phyloP scores from a whole-genome alignment of 2,797 vertebrate species.

The Scyliorhinus canicula region DNA sequence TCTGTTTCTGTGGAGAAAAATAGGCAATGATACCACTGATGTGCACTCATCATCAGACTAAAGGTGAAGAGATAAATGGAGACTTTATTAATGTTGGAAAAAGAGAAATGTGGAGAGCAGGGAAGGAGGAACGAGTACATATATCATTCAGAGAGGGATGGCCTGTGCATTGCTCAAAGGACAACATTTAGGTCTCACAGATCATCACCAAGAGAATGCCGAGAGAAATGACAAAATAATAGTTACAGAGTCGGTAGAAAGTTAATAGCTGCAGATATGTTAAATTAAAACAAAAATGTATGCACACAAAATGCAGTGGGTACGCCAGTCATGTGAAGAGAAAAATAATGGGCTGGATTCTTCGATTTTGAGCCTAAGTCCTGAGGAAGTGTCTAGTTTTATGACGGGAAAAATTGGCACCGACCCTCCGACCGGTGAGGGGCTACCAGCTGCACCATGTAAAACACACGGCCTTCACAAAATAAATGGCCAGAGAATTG shows the following conservation, averaged over 20 bases:
- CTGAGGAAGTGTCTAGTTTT: too few species aligned
- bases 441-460: too few species aligned
- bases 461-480: too few species aligned
- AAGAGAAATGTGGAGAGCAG: background rate
- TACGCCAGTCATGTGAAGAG: too few species aligned
- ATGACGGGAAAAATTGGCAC: too few species aligned
- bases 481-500: too few species aligned
- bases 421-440: too few species aligned
- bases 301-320: too few species aligned
- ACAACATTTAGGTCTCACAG: background rate
- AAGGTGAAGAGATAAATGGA: background rate
- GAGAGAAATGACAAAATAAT: background rate
- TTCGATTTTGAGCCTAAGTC: too few species aligned
- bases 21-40: background rate
- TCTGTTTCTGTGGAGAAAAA: background rate
- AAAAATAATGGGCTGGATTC: too few species aligned
- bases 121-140: background rate
- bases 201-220: background rate
- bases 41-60: background rate
- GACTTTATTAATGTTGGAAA: background rate
- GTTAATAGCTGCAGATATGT: background rate
- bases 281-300: too few species aligned
- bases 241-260: background rate
- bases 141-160: background rate
- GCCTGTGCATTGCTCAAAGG: background rate